Conservation (phyloP, 2,113 vertebrate genomes). For the Struthio camelus region DNA sequence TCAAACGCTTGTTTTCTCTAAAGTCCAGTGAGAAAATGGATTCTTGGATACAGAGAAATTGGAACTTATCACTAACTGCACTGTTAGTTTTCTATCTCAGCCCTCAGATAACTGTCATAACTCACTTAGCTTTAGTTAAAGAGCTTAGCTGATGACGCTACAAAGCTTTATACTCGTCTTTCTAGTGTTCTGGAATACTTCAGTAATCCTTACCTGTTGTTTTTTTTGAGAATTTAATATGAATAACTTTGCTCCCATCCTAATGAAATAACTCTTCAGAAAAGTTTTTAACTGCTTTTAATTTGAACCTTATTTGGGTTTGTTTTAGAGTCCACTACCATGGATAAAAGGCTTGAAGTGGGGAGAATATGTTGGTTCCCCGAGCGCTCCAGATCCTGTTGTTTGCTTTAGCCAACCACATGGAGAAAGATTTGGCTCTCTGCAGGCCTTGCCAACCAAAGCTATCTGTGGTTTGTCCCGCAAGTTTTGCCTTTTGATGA, state of each 20-base stretch:
- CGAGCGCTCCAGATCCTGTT: slow-evolving; percentile 92
- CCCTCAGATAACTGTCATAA: not conserved
- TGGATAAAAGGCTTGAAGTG: slow-evolving; percentile 98
- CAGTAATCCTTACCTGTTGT: not conserved
- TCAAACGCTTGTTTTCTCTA: not conserved
- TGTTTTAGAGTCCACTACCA: slow-evolving; percentile 88
- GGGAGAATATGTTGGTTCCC: slow-evolving; percentile 97
- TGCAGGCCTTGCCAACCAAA: slow-evolving; percentile 93
- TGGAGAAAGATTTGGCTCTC: slow-evolving; percentile 90
- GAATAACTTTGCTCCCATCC: not conserved
- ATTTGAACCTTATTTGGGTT: not conserved
- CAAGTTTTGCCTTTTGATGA: slow-evolving; percentile 99
- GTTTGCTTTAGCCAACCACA: slow-evolving; percentile 98
- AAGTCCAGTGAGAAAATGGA: not conserved
- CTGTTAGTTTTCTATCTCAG: not conserved
- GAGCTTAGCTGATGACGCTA: not conserved
- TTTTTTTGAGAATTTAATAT: not conserved
- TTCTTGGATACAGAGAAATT: not conserved
- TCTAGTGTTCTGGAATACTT: not conserved
- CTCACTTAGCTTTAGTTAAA: not conserved
- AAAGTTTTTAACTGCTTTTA: not conserved
- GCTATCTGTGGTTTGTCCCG: slow-evolving; percentile 93
- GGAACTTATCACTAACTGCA: not conserved
- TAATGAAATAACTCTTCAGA: not conserved
- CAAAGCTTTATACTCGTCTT: not conserved